These are phyloP conservation scores for Pteromalus puparum DNA, from an alignment of 1,140 invertebrate species.

Conservation along the genomic window DNA sequence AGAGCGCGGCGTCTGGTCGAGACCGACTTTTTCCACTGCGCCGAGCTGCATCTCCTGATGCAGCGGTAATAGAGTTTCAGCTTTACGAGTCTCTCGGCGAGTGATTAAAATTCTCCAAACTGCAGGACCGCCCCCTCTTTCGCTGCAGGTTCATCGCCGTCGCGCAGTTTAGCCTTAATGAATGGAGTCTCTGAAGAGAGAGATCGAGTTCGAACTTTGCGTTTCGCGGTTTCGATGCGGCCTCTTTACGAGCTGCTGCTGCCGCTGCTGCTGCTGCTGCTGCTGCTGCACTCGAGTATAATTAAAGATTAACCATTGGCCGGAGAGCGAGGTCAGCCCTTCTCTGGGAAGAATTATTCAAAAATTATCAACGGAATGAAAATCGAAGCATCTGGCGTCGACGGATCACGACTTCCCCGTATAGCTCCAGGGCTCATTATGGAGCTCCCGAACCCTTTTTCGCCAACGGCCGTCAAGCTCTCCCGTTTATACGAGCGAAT, in stretches of 20 bases:
- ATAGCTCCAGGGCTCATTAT: background rate
- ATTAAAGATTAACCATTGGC: slow-evolving; percentile 14
- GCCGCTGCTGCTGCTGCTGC: slow-evolving; percentile 20
- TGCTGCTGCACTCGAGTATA: slow-evolving; percentile 4
- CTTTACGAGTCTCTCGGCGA: slow-evolving; percentile 30
- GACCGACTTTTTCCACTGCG: background rate
- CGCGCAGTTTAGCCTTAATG: slow-evolving; percentile 13
- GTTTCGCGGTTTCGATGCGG: slow-evolving; percentile 12
- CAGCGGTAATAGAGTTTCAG: slow-evolving; percentile 27
- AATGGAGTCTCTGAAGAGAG: slow-evolving; percentile 7
- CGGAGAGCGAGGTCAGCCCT: too few relatives aligned
- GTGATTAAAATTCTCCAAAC: slow-evolving; percentile 46
- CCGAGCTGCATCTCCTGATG: background rate
- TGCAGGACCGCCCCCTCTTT: background rate
- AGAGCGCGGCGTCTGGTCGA: background rate
- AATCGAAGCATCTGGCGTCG: slow-evolving; percentile 2
- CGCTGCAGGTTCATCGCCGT: background rate
- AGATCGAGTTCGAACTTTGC: slow-evolving; percentile 24
- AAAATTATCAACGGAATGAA: background rate
- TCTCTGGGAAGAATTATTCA: background rate
- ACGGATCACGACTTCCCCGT: background rate
- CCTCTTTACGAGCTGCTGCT: slow-evolving; percentile 13
- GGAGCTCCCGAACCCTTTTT: too few relatives aligned
- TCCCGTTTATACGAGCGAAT: slow-evolving; percentile 38
- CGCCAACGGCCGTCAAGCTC: background rate